A percentile compares a stretch with the other conserved stretches of the same genome.
Conservation (phyloP, 2,113 vertebrate genomes). For the Scomber colias region DNA sequence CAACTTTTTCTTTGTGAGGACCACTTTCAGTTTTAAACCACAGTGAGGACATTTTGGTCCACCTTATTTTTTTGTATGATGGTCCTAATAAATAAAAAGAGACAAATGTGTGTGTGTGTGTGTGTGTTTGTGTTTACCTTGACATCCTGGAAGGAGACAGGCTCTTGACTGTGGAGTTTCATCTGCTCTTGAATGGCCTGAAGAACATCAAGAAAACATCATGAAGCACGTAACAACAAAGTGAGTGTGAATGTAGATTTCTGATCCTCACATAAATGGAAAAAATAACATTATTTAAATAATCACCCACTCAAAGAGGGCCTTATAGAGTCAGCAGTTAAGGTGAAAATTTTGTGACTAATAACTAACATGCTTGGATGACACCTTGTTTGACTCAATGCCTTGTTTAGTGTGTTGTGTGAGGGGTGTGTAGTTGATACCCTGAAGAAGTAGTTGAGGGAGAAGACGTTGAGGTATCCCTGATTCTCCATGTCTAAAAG, state of each 20-base stretch:
- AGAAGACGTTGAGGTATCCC: slow-evolving; percentile 96
- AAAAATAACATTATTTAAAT: no score
- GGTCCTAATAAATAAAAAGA: no score
- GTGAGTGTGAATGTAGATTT: no score
- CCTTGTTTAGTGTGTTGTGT: neutral
- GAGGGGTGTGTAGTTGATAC: slow-evolving; percentile 74
- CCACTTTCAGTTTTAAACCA: no score
- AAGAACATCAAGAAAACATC: neutral
- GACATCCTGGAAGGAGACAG: slow-evolving; percentile 97
- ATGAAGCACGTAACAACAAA: neutral
- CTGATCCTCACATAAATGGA: no score
- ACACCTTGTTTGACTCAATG: neutral
- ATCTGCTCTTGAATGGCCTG: slow-evolving; percentile 99
- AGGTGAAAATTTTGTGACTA: neutral
- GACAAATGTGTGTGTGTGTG: neutral
- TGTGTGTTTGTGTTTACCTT: slow-evolving; percentile 84
- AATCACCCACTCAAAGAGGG: neutral
- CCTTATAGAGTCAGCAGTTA: neutral
- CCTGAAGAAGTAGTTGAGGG: slow-evolving; percentile 98
- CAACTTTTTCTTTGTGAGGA: neutral
- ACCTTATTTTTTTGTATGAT: no score
- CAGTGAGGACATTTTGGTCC: no score
- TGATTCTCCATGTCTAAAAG: slow-evolving; percentile 98
- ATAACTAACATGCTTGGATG: neutral
- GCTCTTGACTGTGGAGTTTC: slow-evolving; percentile 96